phyloP scores from a whole-genome alignment of 2,797 vertebrate genomes.

The Alca torda region DNA sequence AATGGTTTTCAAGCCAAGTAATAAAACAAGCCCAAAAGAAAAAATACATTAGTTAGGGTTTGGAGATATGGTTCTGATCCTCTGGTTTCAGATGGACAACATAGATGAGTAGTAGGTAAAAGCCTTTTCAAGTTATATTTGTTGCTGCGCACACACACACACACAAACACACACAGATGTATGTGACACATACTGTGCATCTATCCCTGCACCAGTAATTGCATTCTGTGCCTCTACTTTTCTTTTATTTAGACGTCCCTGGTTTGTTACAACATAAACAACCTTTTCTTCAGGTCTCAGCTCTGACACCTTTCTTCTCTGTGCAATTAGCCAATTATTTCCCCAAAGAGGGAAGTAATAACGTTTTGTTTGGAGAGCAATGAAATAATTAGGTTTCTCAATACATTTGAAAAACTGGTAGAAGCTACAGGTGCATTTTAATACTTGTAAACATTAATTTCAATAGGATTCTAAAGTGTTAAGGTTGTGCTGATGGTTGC shows the following conservation, averaged over 20 bases:
- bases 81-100: slow-evolving; percentile 9
- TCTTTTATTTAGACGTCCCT: neutral
- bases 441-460: slow-evolving; percentile 53
- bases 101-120: neutral
- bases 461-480: slow-evolving; percentile 48
- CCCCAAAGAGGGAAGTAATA: slow-evolving; percentile 4
- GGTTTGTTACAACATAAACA: neutral
- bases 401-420: slow-evolving; percentile 26
- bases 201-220: neutral
- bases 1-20: neutral
- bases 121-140: neutral
- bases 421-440: slow-evolving; percentile 53
- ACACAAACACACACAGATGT: neutral
- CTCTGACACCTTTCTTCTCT: neutral
- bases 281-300: slow-evolving; percentile 16
- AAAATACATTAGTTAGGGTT: neutral
- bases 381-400: slow-evolving; percentile 58
- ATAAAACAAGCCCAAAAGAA: neutral
- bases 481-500: slow-evolving; percentile 26
- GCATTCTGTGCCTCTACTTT: neutral
- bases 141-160: neutral
- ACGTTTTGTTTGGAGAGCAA: slow-evolving; percentile 42
- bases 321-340: slow-evolving; percentile 49
- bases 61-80: neutral
- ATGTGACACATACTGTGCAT: neutral